phyloP scores from a whole-genome alignment of 2,888 invertebrate genomes.

The Agrochola lota region DNA sequence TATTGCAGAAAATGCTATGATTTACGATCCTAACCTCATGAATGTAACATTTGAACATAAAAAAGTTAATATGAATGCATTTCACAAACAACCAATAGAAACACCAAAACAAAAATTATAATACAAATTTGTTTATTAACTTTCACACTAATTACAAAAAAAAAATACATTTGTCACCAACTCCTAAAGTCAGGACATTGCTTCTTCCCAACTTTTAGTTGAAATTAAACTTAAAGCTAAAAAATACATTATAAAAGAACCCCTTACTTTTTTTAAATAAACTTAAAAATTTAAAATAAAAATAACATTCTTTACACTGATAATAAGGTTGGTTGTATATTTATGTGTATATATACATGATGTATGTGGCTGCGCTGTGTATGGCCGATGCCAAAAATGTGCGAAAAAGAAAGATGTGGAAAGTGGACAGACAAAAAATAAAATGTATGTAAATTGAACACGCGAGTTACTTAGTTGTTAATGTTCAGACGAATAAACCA shows the following conservation, averaged over 20 bases:
- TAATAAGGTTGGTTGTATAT: constrained; percentile 31
- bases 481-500: neutral
- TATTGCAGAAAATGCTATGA: constrained; percentile 12
- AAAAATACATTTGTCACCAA: constrained; percentile 50
- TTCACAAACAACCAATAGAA: constrained; percentile 34
- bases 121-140: constrained; percentile 58
- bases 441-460: constrained; percentile 8
- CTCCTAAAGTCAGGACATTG: constrained; percentile 32
- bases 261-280: constrained; percentile 55
- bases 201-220: constrained; percentile 51
- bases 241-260: constrained; percentile 59
- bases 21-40: constrained; percentile 4
- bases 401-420: constrained; percentile 12
- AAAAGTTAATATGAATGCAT: constrained; percentile 9
- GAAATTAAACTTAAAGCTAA: constrained; percentile 61
- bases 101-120: constrained; percentile 34
- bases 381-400: neutral
- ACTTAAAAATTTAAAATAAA: constrained; percentile 61
- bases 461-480: constrained; percentile 1
- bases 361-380: constrained; percentile 21
- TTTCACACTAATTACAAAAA: constrained; percentile 53
- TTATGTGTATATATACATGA: constrained; percentile 44
- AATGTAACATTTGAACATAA: constrained; percentile 4
- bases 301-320: constrained; percentile 59
- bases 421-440: constrained; percentile 22